Evolutionary conservation across 2,888 invertebrate species (phyloP).

Genomic region (Cataglyphis cursor): DNA sequence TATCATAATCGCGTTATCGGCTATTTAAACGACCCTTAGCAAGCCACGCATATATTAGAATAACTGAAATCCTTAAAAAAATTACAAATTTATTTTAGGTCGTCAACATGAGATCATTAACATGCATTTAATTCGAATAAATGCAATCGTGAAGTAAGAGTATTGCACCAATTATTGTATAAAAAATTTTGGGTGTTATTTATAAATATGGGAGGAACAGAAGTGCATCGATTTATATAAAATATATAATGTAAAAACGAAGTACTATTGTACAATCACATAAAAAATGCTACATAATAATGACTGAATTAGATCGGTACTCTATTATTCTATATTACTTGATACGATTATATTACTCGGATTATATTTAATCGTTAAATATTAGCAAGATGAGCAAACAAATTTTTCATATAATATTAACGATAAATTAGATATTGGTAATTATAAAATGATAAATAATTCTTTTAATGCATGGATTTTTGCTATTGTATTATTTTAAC

Average conservation of each 20-base stretch:
- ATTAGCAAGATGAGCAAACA: not conserved
- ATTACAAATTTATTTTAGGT: not conserved
- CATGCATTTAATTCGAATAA: not conserved
- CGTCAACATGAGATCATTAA: not conserved
- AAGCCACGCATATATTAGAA: not conserved
- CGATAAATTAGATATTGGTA: constrained; percentile 9
- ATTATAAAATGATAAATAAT: not conserved
- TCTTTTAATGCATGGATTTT: not conserved
- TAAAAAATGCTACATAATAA: not conserved
- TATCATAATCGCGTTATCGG: constrained; percentile 46
- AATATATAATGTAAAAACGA: not conserved
- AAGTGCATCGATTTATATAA: not conserved
- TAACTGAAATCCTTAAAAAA: constrained; percentile 27
- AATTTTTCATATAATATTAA: not conserved
- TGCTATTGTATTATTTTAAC: not conserved
- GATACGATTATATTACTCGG: not conserved
- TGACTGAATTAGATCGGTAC: constrained; percentile 14
- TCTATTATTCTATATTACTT: not conserved
- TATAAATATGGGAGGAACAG: not conserved
- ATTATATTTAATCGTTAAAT: not conserved
- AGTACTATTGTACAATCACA: not conserved
- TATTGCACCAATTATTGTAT: not conserved
- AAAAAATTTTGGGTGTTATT: not conserved
- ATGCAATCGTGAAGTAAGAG: not conserved
- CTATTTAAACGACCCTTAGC: constrained; percentile 17